Evolutionary conservation across 2,888 invertebrate genomes (phyloP).

Genomic region (Lobophora halterata): DNA sequence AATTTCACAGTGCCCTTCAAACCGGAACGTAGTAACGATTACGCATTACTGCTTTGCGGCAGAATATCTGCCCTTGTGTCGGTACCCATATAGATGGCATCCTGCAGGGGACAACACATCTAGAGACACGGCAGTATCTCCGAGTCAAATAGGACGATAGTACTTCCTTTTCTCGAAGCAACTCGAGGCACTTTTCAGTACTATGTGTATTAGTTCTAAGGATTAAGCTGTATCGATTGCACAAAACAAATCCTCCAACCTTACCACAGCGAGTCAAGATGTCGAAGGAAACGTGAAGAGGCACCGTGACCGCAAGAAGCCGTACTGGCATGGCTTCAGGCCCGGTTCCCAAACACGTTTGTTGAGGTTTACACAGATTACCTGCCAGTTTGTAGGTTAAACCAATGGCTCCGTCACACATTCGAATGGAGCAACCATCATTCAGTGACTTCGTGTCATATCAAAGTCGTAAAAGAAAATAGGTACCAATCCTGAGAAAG

Average conservation of each 20-base stretch:
- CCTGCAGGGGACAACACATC: no score
- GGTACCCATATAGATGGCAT: no score
- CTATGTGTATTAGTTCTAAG: neutral
- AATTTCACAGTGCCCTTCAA: no score
- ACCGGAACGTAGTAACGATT: no score
- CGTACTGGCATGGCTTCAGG: conserved; percentile 42
- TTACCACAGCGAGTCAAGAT: conserved; percentile 31
- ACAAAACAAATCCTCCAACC: conserved; percentile 30
- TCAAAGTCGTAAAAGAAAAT: no score
- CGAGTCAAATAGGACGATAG: no score
- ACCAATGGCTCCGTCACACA: conserved; percentile 3
- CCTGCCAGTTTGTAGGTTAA: conserved; percentile 2
- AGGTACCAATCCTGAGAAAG: no score
- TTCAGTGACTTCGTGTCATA: no score
- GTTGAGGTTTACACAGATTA: conserved; percentile 39
- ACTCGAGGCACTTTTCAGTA: conserved; percentile 3
- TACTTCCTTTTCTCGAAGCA: neutral
- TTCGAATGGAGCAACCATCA: no score
- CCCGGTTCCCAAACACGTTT: conserved; percentile 39
- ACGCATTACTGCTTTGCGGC: no score
- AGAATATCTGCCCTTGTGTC: no score
- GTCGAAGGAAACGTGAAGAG: conserved; percentile 60
- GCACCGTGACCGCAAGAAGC: conserved; percentile 70
- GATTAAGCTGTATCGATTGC: conserved; percentile 26
- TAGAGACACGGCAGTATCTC: no score